These are phyloP conservation scores for Dastarcus helophoroides DNA, from an alignment of 2,888 invertebrate species.

Conservation along the genomic window DNA sequence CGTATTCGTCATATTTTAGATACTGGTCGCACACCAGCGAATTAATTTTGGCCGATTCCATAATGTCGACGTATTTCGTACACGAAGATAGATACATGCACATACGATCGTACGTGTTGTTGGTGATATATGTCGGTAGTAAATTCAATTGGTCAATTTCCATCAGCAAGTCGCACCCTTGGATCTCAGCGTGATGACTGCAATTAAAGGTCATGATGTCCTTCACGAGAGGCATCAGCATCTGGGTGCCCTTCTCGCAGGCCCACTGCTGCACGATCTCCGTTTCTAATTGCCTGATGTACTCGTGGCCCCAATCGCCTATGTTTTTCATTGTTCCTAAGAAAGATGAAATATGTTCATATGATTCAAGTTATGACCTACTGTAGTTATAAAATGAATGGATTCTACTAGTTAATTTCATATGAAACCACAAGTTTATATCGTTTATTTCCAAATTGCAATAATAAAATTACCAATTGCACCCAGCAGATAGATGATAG, in stretches of 20 bases:
- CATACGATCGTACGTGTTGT: constrained; percentile 80
- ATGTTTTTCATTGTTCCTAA: constrained; percentile 72
- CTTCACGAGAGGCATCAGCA: constrained; percentile 65
- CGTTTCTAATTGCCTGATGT: constrained; percentile 86
- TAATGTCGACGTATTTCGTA: constrained; percentile 91
- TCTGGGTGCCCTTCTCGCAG: constrained; percentile 39
- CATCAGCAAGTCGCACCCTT: constrained; percentile 96
- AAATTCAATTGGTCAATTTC: constrained; percentile 89
- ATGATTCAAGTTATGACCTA: too few relatives aligned
- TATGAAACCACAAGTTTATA: too few relatives aligned
- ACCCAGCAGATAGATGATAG: too few relatives aligned
- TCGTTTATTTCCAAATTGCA: too few relatives aligned
- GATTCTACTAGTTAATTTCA: too few relatives aligned
- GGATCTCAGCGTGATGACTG: constrained; percentile 96
- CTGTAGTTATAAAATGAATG: too few relatives aligned
- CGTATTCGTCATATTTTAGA: constrained; percentile 74
- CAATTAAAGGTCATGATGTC: constrained; percentile 92
- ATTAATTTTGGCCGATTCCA: constrained; percentile 64
- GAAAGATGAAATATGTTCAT: constrained; percentile 3
- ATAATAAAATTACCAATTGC: too few relatives aligned
- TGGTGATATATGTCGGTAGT: constrained; percentile 76
- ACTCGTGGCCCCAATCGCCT: constrained; percentile 99
- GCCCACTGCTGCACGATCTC: constrained; percentile 69
- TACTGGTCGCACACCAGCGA: constrained; percentile 77
- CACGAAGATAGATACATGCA: constrained; percentile 83